Percentiles rank a stretch among this genome's conserved stretches.
These are phyloP conservation scores for Molossus alvarezi DNA, from an alignment of 2,797 vertebrate species.

Conservation along the genomic window DNA sequence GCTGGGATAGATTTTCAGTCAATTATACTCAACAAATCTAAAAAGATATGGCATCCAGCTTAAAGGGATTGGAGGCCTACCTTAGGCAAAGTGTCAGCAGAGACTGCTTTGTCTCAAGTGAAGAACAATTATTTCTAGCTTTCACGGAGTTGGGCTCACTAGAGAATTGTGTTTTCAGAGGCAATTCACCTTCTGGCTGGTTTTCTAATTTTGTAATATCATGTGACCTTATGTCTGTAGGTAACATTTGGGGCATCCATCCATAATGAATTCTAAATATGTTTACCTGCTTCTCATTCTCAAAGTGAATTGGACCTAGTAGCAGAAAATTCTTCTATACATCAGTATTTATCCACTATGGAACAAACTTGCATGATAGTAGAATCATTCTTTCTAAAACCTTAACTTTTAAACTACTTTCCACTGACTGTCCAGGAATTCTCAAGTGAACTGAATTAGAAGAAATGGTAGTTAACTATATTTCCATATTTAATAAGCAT, in stretches of 20 bases:
- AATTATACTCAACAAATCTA: constrained; percentile 35
- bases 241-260: background rate
- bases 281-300: background rate
- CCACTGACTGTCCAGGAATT: background rate
- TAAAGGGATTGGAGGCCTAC: background rate
- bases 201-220: constrained; percentile 47
- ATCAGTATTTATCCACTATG: background rate
- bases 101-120: background rate
- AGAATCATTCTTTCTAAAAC: background rate
- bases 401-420: constrained; percentile 41
- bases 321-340: background rate
- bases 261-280: background rate
- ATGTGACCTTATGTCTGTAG: background rate
- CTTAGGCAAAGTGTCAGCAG: background rate
- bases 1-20: background rate
- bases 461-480: constrained; percentile 1
- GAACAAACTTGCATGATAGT: background rate
- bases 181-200: background rate
- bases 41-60: background rate
- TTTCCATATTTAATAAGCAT: constrained; percentile 36
- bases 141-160: background rate
- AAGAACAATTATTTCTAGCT: background rate
- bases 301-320: background rate
- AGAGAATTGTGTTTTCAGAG: background rate
- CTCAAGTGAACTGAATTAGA: constrained; percentile 26